Evolutionary conservation across 2,113 vertebrate species (phyloP).

Genomic region (Murina feae): DNA sequence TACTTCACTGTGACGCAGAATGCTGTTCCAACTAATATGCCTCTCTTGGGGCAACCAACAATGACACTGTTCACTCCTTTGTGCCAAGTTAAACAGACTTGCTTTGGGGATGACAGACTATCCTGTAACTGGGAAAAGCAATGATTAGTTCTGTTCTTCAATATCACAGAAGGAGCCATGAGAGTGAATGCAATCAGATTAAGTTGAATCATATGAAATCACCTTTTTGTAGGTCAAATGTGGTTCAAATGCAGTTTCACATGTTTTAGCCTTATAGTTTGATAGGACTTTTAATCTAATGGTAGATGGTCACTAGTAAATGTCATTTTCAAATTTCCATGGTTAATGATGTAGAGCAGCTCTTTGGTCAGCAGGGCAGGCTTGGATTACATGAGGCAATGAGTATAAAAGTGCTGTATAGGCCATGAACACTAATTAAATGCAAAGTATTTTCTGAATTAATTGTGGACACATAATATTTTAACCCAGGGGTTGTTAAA

Average conservation of each 20-base stretch:
- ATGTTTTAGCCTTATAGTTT: not conserved
- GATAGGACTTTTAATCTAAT: conserved; percentile 35
- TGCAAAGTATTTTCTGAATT: conserved; percentile 22
- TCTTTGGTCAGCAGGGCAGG: conserved; percentile 13
- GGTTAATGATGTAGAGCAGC: conserved; percentile 24
- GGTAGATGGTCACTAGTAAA: not conserved
- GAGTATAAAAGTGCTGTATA: conserved; percentile 33
- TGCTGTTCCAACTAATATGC: not conserved
- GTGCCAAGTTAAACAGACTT: not conserved
- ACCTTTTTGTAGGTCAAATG: not conserved
- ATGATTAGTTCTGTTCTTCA: not conserved
- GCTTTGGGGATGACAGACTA: not conserved
- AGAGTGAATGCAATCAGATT: conserved; percentile 8
- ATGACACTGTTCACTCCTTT: not conserved
- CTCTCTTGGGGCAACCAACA: not conserved
- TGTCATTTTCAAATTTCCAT: conserved; percentile 23
- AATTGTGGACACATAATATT: not conserved
- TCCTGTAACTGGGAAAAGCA: not conserved
- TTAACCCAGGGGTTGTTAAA: conserved; percentile 6
- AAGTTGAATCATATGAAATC: not conserved
- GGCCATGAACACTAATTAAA: conserved; percentile 12
- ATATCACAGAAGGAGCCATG: not conserved
- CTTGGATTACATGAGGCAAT: not conserved
- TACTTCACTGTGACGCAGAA: not conserved
- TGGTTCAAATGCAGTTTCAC: not conserved